Evolutionary conservation across 2,888 invertebrate species (phyloP), one percentile per base, ranked within the genome.

Genomic region (Gastrophysa polygoni): DNA sequence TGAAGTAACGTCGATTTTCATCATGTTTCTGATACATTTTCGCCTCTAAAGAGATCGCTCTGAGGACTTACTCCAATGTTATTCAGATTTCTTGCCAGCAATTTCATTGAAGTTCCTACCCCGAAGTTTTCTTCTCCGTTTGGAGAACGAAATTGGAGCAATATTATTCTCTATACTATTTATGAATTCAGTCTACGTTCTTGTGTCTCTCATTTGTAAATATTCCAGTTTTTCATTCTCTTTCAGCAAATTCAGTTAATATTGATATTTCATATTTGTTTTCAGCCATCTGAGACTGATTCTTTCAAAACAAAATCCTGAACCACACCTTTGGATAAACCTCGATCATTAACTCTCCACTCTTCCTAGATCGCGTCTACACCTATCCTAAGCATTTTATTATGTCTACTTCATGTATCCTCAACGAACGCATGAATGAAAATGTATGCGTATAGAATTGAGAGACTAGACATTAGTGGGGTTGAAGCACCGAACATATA

Each of bases 61-160:
- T 75, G 77, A 77, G 77, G 77, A 75, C 77, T 68, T 72, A 73
- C 73, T 75, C 75, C 74, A 76, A 76, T 78, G 78, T 38, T 77
- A 77, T 78, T 78, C 77, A 76, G 77, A 77, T 77, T 79, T 79
- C 80, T 75, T 78, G 60, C 61, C 38, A 38, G 78, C 76, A 80
- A 77, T 78, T 78, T 80, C 79, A 78, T 79, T 78, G 78, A 79
- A 79, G 78, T 38, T 32, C 8, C 11, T 79, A 78, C 77, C 78
- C 77, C 77, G 75, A 73, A 77, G 75, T 79, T 78, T 78, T 78
- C 77, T 75, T 72, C 69, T 73, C 73, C 71, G 67, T 61, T 66
- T 65, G 64, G 57, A 66, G 63, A 70, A 57, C 54, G 68, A 68
- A 71, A 71, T 71, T 71, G 67, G 70, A 72, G 71, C 69, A 62